phyloP scores from a whole-genome alignment of 2,113 vertebrate genomes.

The Gobio gobio region DNA sequence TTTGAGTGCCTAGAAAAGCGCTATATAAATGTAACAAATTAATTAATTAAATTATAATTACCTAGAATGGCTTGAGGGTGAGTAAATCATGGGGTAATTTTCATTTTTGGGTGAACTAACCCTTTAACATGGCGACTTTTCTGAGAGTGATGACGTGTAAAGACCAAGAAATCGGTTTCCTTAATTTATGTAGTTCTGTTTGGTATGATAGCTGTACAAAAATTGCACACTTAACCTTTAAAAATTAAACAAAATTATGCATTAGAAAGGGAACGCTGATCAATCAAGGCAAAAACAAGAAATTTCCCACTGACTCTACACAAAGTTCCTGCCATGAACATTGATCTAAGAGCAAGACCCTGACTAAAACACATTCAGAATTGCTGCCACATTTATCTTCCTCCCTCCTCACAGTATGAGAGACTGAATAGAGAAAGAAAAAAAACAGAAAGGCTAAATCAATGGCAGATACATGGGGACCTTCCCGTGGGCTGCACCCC shows the following conservation, averaged over 20 bases:
- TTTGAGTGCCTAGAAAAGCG: too few species aligned
- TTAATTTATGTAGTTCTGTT: background rate
- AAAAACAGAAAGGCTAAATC: slow-evolving; percentile 24
- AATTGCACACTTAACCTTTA: background rate
- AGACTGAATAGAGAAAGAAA: background rate
- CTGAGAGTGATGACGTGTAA: background rate
- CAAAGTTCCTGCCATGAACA: background rate
- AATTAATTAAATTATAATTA: too few species aligned
- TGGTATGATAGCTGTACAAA: background rate
- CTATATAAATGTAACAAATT: too few species aligned
- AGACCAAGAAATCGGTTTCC: background rate
- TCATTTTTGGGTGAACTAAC: too few species aligned
- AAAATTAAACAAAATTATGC: background rate
- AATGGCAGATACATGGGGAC: slow-evolving; percentile 18
- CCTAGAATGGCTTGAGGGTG: too few species aligned
- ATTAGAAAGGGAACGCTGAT: background rate
- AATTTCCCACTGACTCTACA: background rate
- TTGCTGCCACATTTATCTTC: background rate
- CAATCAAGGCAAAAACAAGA: background rate
- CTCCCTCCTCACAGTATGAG: background rate
- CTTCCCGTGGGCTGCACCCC: slow-evolving; percentile 14
- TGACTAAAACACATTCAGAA: slow-evolving; percentile 1
- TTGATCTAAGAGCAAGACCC: slow-evolving; percentile 1
- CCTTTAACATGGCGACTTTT: too few species aligned
- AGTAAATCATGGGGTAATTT: too few species aligned